Evolutionary conservation across 2,113 vertebrate species (phyloP), one percentile per base, ranked within the genome.

Genomic region (Dicerorhinus sumatrensis): DNA sequence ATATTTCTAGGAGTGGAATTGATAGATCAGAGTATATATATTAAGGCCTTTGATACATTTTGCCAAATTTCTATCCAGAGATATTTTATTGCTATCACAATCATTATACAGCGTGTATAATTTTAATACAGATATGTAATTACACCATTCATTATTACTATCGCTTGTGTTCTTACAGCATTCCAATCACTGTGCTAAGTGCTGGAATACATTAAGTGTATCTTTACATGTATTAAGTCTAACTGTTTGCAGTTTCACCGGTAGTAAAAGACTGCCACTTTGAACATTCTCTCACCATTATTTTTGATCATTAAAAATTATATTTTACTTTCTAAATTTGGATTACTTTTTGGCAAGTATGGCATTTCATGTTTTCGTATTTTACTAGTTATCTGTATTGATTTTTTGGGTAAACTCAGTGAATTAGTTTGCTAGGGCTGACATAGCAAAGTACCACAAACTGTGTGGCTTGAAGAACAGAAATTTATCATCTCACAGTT

Each of bases 111-210:
- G 33, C 33, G 90, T 65, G 75, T 92, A 92, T 89, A 91, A 95
- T 92, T 96, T 96, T 90, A 95, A 87, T 94, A 75, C 7, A 81
- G 75, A 83, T 83, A 17, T 92, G 79, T 96, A 95, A 97, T 96
- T 92, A 60, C 10, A 56, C n/a, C 91, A 97, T 91, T 96, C 72
- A 90, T 94, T 92, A 54, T n/a, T 83, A 56, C 51, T 89, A 83
- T 80, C 58, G 80, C n/a, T 96, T 77, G 39, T 95, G 83, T 79
- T 90, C 62, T 75, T 95, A 86, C 31, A 96, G 89, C 82, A 94
- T 72, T 82, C 62, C 56, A 63, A 62, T 98, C 87, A 94, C 4
- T 62, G 23, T 87, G 83, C 46, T 94, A 92, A 97, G 83, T 92
- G 87, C 69, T 85, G 25, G 83, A 92, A 84, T 56, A 76, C 51